Base-by-base conservation (phyloP, 2,113 vertebrate genomes). In the Rhea americana region DNA sequence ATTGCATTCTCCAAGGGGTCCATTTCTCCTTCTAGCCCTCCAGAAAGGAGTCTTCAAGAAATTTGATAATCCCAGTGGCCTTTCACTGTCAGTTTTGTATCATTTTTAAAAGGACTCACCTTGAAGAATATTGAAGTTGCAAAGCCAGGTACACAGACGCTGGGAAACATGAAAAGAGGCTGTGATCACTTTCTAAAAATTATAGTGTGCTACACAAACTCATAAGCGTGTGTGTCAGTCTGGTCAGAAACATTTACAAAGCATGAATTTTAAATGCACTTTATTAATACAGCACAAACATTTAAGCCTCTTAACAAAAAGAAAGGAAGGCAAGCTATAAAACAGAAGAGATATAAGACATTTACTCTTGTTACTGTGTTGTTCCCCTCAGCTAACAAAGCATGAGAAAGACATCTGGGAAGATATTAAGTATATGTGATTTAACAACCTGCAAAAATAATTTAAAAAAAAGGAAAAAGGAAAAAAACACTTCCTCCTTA, bases 101-200 rank as follows among this genome's bases (percentile, higher is more conserved):
- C 0, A 1, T 62, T 89, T 73, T 77, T 41, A 22, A 87, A 87
- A 83, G 43, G 51, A 82, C 67, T 66, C 87, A 37, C 82, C 59
- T 94, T 61, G 7, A 17, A 85, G 43, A 76, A 68, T 4, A 0
- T 13, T n/a, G 77, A 73, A 70, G 25, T 43, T 67, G 48, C 43
- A 72, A 63, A 94, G 50, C 21, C 11, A 24, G 3, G 12, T 1
- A 11, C 43, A 55, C 1, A 0, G 55, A 67, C 16, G 7, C 35
- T 13, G 35, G 43, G 39, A 43, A 85, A 50, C 0, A 1, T 32
- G 7, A 77, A n/a, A 59, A 82, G 77, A 37, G 65, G 25, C 13
- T 74, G 12, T 24, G 56, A 62, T 37, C 1, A 1, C 0, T 0
- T n/a, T 48, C 11, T 39, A 74, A 8, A 80, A 85, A 37, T 4